These are phyloP conservation scores for Pseudopodoces humilis DNA, from an alignment of 2,113 vertebrate genomes.

Conservation along the genomic window DNA sequence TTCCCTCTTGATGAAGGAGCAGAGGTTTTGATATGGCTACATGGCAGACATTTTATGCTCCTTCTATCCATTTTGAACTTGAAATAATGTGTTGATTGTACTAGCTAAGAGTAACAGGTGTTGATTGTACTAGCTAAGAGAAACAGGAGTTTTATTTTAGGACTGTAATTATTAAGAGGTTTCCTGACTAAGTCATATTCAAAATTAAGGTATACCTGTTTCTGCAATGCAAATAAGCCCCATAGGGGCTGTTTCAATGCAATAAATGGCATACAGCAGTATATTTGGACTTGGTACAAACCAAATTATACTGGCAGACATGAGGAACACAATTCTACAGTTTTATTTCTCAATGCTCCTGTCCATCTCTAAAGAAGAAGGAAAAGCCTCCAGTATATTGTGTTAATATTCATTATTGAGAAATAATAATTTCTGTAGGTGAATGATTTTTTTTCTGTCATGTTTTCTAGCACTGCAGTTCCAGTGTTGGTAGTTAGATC, in stretches of 20 bases:
- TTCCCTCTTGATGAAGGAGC: background rate
- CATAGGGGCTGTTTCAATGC: background rate
- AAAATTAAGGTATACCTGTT: background rate
- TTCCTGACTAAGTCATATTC: background rate
- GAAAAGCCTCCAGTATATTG: background rate
- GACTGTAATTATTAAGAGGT: background rate
- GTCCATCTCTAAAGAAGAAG: background rate
- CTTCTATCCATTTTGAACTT: background rate
- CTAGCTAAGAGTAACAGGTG: background rate
- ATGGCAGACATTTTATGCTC: background rate
- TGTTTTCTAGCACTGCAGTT: constrained; percentile 51
- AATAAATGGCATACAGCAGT: background rate
- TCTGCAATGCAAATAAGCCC: background rate
- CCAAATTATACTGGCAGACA: background rate
- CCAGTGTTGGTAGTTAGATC: constrained; percentile 29
- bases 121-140: background rate
- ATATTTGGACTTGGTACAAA: background rate
- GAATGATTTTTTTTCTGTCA: background rate
- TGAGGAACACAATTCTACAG: background rate
- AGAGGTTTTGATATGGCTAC: background rate
- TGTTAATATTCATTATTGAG: background rate
- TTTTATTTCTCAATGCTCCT: background rate
- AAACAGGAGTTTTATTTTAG: background rate
- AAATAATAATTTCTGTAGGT: background rate
- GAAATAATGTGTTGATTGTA: background rate